Conservation (phyloP, 2,888 invertebrate genomes). For the Callimorpha dominula region DNA sequence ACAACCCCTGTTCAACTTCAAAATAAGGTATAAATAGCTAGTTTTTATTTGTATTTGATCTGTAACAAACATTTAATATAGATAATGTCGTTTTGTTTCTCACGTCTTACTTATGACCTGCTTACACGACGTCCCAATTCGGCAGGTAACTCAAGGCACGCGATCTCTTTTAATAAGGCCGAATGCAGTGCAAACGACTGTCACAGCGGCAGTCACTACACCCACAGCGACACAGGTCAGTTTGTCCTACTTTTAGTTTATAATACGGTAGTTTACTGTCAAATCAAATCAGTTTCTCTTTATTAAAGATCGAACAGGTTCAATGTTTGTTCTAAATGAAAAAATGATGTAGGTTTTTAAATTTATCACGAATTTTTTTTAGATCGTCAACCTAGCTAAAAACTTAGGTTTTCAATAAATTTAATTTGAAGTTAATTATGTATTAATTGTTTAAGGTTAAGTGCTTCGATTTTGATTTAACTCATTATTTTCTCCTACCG, state of each 20-base stretch:
- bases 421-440: too few species aligned
- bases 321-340: background rate
- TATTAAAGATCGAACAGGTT: background rate
- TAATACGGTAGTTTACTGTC: too few species aligned
- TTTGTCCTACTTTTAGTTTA: background rate
- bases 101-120: background rate
- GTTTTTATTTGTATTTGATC: background rate
- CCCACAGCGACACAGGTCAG: slow-evolving; percentile 69
- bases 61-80: too few species aligned
- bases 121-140: background rate
- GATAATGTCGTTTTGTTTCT: background rate
- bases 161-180: slow-evolving; percentile 77
- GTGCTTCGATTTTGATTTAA: too few species aligned
- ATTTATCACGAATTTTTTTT: too few species aligned
- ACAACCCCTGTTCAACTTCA: slow-evolving; percentile 57
- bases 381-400: too few species aligned
- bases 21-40: slow-evolving; percentile 57
- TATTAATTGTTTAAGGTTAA: too few species aligned
- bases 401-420: too few species aligned
- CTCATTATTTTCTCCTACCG: too few species aligned
- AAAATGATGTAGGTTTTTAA: too few species aligned
- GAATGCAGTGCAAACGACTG: slow-evolving; percentile 66
- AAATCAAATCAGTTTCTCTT: background rate
- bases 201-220: slow-evolving; percentile 62
- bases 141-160: slow-evolving; percentile 72